These are phyloP conservation scores for Pangasius djambal DNA, from an alignment of 2,797 vertebrate species.

Conservation along the genomic window DNA sequence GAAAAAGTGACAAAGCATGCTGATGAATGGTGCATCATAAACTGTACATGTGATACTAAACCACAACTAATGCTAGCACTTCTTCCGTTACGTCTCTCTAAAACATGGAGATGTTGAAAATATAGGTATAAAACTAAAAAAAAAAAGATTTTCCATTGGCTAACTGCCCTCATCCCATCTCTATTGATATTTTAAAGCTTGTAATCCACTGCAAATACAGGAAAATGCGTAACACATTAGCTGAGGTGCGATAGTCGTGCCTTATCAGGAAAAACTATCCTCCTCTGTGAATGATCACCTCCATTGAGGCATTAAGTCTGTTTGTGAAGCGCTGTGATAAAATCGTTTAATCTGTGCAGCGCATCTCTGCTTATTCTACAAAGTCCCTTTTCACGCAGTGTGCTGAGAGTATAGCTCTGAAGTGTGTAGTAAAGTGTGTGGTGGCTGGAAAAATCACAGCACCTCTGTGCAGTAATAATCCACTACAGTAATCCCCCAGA, in stretches of 20 bases:
- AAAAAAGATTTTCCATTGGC: not conserved
- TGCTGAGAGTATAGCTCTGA: not conserved
- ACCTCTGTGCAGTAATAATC: not conserved
- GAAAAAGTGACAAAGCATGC: not conserved
- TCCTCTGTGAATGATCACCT: conserved; percentile 17
- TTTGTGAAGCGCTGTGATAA: not conserved
- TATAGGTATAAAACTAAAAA: not conserved
- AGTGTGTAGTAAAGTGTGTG: not conserved
- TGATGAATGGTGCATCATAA: not conserved
- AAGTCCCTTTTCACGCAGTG: not conserved
- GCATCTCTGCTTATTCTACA: conserved; percentile 12
- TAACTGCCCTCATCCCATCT: too few species aligned
- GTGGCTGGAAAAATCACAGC: not conserved
- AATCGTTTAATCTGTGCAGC: conserved; percentile 23
- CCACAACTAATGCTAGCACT: not conserved
- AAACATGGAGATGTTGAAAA: not conserved
- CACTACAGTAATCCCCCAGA: conserved; percentile 20
- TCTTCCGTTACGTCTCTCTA: not conserved
- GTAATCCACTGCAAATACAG: not conserved
- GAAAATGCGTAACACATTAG: not conserved
- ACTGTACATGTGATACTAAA: not conserved
- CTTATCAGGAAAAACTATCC: conserved; percentile 5
- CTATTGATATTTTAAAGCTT: conserved; percentile 12
- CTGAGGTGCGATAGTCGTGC: not conserved
- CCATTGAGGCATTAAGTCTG: conserved; percentile 4